Percentiles rank a stretch among this genome's conserved stretches.
Conservation (phyloP, 2,888 invertebrate species). For the Lypha dubia region DNA sequence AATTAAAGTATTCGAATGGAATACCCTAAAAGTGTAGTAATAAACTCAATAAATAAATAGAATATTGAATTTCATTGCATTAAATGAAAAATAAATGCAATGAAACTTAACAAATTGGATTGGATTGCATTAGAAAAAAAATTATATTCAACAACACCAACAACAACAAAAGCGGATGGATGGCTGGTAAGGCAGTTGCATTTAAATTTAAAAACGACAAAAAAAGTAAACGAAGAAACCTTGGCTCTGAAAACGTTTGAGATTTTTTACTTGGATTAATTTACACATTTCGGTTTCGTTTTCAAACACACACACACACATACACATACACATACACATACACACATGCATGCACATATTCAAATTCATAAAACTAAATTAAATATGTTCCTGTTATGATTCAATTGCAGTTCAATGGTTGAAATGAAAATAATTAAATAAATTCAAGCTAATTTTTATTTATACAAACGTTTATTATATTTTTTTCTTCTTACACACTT, state of each 20-base stretch:
- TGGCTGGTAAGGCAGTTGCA: conserved; percentile 5
- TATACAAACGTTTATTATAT: background rate
- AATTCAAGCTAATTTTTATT: conserved; percentile 48
- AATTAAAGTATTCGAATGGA: background rate
- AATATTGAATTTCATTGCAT: conserved; percentile 54
- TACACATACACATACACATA: too few species aligned
- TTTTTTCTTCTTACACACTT: conserved; percentile 16
- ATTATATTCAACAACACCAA: conserved; percentile 46
- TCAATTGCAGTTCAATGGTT: conserved; percentile 61
- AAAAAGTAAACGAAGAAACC: conserved; percentile 56
- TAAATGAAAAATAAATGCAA: background rate
- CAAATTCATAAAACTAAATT: conserved; percentile 21
- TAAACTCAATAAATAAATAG: conserved; percentile 25
- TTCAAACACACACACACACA: too few species aligned
- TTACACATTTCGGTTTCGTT: conserved; percentile 41
- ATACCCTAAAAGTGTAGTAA: background rate
- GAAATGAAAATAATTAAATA: conserved; percentile 36
- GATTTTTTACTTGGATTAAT: conserved; percentile 52
- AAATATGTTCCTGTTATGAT: conserved; percentile 72
- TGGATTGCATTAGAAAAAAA: conserved; percentile 42
- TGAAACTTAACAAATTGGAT: conserved; percentile 23
- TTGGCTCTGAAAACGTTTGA: conserved; percentile 68
- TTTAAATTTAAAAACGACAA: conserved; percentile 35
- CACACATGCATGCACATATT: too few species aligned
- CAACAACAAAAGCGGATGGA: background rate